Evolutionary conservation across 1,140 invertebrate genomes (phyloP).

Genomic region (Heliconius himera): DNA sequence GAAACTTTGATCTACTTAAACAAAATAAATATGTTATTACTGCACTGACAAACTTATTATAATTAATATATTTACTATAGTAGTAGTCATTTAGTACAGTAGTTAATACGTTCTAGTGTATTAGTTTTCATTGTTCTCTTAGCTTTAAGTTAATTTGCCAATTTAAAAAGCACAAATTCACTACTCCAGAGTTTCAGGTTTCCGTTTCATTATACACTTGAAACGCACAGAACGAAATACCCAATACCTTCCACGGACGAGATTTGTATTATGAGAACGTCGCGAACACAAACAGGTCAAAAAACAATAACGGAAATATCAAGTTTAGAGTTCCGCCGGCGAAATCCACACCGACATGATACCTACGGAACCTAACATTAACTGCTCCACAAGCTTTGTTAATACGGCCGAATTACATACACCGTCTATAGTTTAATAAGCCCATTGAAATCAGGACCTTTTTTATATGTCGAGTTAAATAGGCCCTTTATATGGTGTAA

Average conservation of each 20-base stretch:
- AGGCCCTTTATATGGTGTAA: slow-evolving; percentile 53
- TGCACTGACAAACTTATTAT: too few species aligned
- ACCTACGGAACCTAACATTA: slow-evolving; percentile 62
- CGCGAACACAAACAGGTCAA: slow-evolving; percentile 29
- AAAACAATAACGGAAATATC: slow-evolving; percentile 66
- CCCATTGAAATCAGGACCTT: slow-evolving; percentile 17
- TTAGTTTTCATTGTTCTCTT: neutral
- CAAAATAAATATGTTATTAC: too few species aligned
- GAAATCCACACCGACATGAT: slow-evolving; percentile 73
- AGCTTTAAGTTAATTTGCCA: neutral
- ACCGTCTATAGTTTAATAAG: slow-evolving; percentile 27
- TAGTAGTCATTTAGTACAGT: too few species aligned
- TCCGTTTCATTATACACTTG: neutral
- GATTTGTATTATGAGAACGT: neutral
- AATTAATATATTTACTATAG: too few species aligned
- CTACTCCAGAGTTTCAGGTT: neutral
- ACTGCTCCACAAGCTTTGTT: slow-evolving; percentile 48
- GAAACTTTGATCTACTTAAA: too few species aligned
- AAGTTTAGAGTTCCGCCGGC: slow-evolving; percentile 65
- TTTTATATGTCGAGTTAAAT: slow-evolving; percentile 41
- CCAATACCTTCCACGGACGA: too few species aligned
- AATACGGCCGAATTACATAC: slow-evolving; percentile 40
- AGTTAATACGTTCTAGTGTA: too few species aligned
- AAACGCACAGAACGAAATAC: too few species aligned
- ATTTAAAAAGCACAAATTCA: neutral